Base-by-base conservation (phyloP, 35 echinoderm and acorn worm species). In the Anneissia japonica region DNA sequence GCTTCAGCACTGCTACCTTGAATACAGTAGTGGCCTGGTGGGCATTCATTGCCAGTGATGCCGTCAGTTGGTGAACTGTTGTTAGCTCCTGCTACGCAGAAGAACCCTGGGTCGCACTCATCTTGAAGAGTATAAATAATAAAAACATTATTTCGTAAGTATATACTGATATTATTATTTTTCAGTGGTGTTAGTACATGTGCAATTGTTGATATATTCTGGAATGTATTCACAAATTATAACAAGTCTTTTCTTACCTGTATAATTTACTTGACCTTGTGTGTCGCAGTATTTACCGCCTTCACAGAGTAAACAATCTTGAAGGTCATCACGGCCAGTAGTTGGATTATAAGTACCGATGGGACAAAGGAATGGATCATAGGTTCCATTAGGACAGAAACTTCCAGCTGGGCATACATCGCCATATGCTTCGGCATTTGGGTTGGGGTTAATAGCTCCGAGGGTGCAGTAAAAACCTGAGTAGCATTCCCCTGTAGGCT, bases 391-490 rank as follows among this genome's bases (percentile, higher is more conserved):
- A 0, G 91, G 95, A 72, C 95, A 97, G 86, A 91, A 97, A 33
- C 41, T 35, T n/a, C 91, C 95, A 23, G 91, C 91, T 0, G 95
- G 95, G 79, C 95, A 97, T 56, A 85, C 84, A 82, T 97, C 95
- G n/a, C 95, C 95, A 82, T 97, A 97, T 77, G 14, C 80, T 79
- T 97, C 85, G 1, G 56, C 89, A 9, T 38, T 85, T 32, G 95
- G 95, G 85, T 97, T 97, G 43, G 95, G 91, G 45, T 89, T 76
- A 17, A 93, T 88, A 29, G 95, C 95, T 35, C 91, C 88, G 38
- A 97, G 85, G 11, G 91, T 97, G 39, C 95, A 97, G 75, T 91
- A 97, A 46, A 93, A 92, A 16, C 91, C 86, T 0, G 92, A 81
- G 13, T 79, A 82, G 80, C 95, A 97, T 36, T 90, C 74, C 4